These are phyloP conservation scores for Sinosuthora webbiana DNA, from an alignment of 2,113 vertebrate species.

Conservation along the genomic window DNA sequence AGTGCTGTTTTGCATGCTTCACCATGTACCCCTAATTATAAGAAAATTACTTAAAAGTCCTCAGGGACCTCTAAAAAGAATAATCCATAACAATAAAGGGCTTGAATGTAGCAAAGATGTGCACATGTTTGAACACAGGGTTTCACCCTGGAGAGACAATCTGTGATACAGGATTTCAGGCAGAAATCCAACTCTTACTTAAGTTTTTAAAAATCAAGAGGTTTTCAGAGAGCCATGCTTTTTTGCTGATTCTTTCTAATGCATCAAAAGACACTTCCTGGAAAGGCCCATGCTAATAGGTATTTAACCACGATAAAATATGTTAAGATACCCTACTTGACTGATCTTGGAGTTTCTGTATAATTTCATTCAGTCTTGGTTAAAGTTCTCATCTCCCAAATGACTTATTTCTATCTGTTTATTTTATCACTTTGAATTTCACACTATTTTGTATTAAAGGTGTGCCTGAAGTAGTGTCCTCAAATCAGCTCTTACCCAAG, in stretches of 20 bases:
- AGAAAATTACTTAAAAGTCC: conserved; percentile 3
- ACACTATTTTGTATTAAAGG: not conserved
- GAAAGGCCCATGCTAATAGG: not conserved
- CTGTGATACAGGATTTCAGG: not conserved
- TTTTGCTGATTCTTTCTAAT: not conserved
- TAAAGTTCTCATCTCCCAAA: not conserved
- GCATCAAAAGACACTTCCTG: not conserved
- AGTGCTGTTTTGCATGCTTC: not conserved
- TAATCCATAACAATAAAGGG: not conserved
- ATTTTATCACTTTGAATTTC: not conserved
- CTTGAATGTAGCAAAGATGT: not conserved
- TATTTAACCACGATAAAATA: not conserved
- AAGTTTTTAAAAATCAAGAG: not conserved
- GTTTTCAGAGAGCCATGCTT: not conserved
- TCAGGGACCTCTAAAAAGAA: not conserved
- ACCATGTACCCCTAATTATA: not conserved
- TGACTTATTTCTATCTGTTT: not conserved
- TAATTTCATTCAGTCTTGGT: not conserved
- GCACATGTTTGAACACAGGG: not conserved
- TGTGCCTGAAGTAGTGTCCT: not conserved
- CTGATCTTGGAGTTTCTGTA: not conserved
- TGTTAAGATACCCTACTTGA: not conserved
- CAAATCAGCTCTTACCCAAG: not conserved
- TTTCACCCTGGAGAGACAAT: not conserved
- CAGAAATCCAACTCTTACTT: not conserved